These are phyloP conservation scores for Sialis fuliginosa DNA, from an alignment of 2,888 invertebrate species.

Conservation along the genomic window DNA sequence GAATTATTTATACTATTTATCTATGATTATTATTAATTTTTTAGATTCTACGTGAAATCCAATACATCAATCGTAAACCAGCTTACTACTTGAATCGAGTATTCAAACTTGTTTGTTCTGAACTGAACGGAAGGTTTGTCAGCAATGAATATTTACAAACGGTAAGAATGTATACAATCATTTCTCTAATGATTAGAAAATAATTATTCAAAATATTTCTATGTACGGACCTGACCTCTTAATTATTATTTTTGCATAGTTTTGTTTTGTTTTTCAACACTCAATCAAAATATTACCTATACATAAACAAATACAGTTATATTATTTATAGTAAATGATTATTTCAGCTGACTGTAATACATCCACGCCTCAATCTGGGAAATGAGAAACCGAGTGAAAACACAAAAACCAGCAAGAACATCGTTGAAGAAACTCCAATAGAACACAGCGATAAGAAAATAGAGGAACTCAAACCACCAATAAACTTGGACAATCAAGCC, in stretches of 20 bases:
- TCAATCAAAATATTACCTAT: no score
- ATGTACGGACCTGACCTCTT: background rate
- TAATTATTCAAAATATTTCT: no score
- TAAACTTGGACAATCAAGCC: slow-evolving; percentile 5
- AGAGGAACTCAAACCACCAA: slow-evolving; percentile 1
- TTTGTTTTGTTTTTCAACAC: background rate
- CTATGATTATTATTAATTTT: slow-evolving; percentile 8
- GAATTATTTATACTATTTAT: slow-evolving; percentile 19
- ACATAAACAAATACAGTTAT: no score
- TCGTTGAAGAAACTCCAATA: background rate
- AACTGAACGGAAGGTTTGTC: slow-evolving; percentile 80
- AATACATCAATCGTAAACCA: slow-evolving; percentile 91
- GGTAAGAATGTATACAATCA: slow-evolving; percentile 27
- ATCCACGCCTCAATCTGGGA: slow-evolving; percentile 41
- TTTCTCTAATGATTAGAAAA: background rate
- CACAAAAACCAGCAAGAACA: background rate
- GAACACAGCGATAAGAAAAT: background rate
- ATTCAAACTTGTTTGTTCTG: slow-evolving; percentile 90
- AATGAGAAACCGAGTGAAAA: slow-evolving; percentile 22
- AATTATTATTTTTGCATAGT: background rate
- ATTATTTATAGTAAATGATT: no score
- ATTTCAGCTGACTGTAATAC: slow-evolving; percentile 64
- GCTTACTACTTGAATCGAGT: slow-evolving; percentile 90
- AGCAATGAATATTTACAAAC: slow-evolving; percentile 94
- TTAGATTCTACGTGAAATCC: slow-evolving; percentile 52